A percentile compares a stretch with the other conserved stretches of the same genome.
phyloP scores from a whole-genome alignment of 2,113 vertebrate species.

The Jaculus jaculus region DNA sequence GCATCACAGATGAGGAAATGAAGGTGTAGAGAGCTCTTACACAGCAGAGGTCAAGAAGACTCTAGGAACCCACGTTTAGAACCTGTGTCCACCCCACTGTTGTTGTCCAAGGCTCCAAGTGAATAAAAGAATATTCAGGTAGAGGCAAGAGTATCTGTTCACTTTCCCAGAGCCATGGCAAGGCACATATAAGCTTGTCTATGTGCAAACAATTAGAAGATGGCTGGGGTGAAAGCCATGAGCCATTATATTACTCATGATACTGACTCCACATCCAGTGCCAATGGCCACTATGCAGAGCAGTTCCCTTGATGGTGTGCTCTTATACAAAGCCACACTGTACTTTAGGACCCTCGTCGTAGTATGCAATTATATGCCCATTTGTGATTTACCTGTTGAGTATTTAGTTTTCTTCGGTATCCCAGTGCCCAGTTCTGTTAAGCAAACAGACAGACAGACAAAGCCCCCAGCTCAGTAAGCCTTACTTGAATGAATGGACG shows the following conservation, averaged over 20 bases:
- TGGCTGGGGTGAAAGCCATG: not conserved
- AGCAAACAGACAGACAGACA: constrained; percentile 6
- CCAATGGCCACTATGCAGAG: not conserved
- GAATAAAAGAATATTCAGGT: not conserved
- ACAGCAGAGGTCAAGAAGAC: not conserved
- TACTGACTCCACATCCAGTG: not conserved
- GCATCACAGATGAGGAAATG: not conserved
- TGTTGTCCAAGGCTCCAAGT: not conserved
- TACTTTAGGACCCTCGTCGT: not conserved
- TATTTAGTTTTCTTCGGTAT: not conserved
- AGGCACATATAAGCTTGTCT: not conserved
- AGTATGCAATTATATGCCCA: not conserved
- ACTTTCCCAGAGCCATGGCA: not conserved
- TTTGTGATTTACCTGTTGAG: not conserved
- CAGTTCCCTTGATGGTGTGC: not conserved
- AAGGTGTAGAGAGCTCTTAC: not conserved
- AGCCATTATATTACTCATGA: not conserved
- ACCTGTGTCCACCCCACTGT: not conserved
- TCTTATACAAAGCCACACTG: not conserved
- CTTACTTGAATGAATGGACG: constrained; percentile 77
- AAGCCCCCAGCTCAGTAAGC: constrained; percentile 17
- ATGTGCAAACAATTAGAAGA: not conserved
- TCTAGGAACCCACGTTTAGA: not conserved
- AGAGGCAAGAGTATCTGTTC: not conserved
- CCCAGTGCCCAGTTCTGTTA: not conserved